Evolutionary conservation across 2,797 vertebrate species (phyloP).

Genomic region (Gallinago stenura): DNA sequence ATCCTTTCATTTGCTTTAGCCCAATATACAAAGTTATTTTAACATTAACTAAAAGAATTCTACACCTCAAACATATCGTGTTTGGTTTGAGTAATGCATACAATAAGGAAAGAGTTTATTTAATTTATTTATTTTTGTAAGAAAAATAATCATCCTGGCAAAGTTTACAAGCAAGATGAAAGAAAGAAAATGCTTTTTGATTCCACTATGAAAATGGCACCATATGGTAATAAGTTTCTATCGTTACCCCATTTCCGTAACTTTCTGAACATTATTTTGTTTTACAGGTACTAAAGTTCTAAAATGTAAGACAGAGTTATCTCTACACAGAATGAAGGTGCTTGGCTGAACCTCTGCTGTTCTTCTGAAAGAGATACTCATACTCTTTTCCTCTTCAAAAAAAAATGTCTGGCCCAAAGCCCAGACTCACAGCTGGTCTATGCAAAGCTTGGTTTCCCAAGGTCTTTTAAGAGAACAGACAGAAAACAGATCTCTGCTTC

Average conservation of each 20-base stretch:
- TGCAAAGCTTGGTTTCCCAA: neutral
- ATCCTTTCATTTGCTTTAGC: neutral
- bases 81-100: neutral
- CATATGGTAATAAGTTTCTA: neutral
- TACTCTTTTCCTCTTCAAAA: neutral
- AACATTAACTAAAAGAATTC: neutral
- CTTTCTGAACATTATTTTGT: neutral
- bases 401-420: neutral
- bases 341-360: neutral
- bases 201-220: neutral
- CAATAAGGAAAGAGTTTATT: neutral
- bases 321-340: neutral
- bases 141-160: neutral
- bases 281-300: neutral
- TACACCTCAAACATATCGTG: neutral
- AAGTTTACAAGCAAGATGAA: neutral
- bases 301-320: neutral
- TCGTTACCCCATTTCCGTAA: neutral
- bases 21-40: neutral
- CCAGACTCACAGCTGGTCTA: neutral
- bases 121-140: neutral
- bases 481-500: neutral
- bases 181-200: neutral
- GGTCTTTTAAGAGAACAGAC: neutral
- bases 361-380: neutral